Evolutionary conservation across 2,113 vertebrate genomes (phyloP), one percentile per base, ranked within the genome.

Genomic region (Epinephelus lanceolatus): DNA sequence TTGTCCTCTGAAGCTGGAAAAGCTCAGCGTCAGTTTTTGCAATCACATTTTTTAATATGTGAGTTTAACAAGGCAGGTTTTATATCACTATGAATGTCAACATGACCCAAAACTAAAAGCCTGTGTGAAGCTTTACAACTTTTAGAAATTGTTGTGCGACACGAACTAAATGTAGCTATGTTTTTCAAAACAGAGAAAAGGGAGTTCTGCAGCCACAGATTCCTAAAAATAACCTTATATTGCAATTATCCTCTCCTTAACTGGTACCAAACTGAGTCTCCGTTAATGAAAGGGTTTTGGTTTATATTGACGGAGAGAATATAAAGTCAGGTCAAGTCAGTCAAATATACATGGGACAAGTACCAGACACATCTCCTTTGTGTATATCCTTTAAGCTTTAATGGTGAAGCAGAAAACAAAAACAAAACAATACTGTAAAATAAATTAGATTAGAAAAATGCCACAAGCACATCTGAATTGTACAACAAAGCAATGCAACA

Each of bases 361-460:
- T 6, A 66, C 37, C 62, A 81, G 68, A 88, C 75, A 30, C 27
- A 0, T 62, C 57, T 83, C 23, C 69, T 82, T 88, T 82, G 95
- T 94, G 93, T 95, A 95, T 96, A 96, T 95, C 88, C 85, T 92
- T 96, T 95, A 95, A 97, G 94, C 94, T 96, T 96, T 96, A 96
- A 94, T 96, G 96, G 95, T 95, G 95, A 96, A 96, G 94, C 95
- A 95, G 76, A 89, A 96, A 92, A 91, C 65, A 78, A 83, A 84
- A 87, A 91, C 37, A 59, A 33, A 96, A 86, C 62, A 60, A 96
- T 95, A 96, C 91, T 90, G 92, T 95, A 94, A 95, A 97, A 97
- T 98, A 98, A 97, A 97, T 97, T 97, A 97, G 93, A 95, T 96
- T 88, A 89, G 71, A 93, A 92, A 92, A 91, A 91, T 95, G 93